These are phyloP conservation scores for Chlorodrepanis virens DNA, from an alignment of 2,113 vertebrate genomes.

Conservation along the genomic window DNA sequence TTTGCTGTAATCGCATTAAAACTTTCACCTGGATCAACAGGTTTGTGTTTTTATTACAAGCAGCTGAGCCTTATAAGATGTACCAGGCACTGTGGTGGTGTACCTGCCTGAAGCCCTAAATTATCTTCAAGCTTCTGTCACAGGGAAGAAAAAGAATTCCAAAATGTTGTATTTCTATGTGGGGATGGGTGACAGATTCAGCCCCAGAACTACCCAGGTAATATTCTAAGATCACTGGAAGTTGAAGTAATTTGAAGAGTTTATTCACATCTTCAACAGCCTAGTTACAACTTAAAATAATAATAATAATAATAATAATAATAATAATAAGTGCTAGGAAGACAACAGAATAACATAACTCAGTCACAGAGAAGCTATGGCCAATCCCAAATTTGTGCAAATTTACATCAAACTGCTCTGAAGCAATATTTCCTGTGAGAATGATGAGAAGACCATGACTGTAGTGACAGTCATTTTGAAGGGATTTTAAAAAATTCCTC, in stretches of 20 bases:
- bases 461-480: neutral
- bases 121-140: neutral
- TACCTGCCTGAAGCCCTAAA: neutral
- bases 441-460: neutral
- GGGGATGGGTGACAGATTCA: neutral
- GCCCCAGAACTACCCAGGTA: neutral
- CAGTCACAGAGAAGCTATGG: neutral
- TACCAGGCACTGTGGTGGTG: neutral
- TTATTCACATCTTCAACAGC: neutral
- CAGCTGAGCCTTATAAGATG: fast-evolving
- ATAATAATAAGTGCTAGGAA: neutral
- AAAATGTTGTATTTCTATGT: neutral
- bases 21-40: neutral
- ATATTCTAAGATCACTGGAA: neutral
- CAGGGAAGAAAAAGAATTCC: neutral
- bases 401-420: neutral
- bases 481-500: neutral
- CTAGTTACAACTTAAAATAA: neutral
- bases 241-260: neutral
- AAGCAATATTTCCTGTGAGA: neutral
- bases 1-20: neutral
- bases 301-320: no score
- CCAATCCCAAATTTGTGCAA: neutral
- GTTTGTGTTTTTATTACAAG: neutral
- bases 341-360: neutral